phyloP scores from a whole-genome alignment of 2,888 invertebrate genomes.

The Eupeodes luniger region DNA sequence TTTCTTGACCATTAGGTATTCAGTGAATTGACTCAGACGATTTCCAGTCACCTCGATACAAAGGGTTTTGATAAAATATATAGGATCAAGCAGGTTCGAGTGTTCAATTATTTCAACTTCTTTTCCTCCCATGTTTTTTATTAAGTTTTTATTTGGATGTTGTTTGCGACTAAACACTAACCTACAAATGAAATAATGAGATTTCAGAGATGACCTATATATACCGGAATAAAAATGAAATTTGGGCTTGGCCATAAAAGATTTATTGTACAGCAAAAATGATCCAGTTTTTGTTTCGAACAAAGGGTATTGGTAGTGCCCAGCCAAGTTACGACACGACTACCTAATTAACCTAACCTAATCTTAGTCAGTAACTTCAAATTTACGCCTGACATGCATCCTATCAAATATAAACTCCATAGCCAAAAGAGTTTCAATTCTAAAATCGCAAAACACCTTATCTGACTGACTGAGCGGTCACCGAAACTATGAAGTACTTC shows the following conservation, averaged over 20 bases:
- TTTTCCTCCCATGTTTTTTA: not conserved
- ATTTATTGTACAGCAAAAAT: conserved; percentile 22
- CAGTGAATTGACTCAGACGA: not conserved
- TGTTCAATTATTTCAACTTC: not conserved
- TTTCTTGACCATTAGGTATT: conserved; percentile 18
- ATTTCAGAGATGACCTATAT: conserved; percentile 44
- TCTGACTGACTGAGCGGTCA: too few species aligned
- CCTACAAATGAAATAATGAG: conserved; percentile 60
- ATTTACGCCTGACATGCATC: too few species aligned
- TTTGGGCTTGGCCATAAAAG: conserved; percentile 48
- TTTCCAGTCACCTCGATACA: not conserved
- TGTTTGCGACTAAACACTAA: conserved; percentile 13
- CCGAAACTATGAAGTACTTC: too few species aligned
- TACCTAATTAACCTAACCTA: too few species aligned
- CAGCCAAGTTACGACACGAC: too few species aligned
- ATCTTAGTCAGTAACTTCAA: too few species aligned
- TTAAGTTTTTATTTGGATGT: conserved; percentile 12
- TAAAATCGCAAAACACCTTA: too few species aligned
- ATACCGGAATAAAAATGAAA: not conserved
- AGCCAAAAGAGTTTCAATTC: too few species aligned
- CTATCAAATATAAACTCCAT: too few species aligned
- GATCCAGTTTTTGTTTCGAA: not conserved
- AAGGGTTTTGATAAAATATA: not conserved
- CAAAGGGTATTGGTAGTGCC: not conserved
- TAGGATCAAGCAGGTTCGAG: not conserved